Base-by-base conservation (phyloP, 2,797 vertebrate species). In the Protosalanx chinensis region DNA sequence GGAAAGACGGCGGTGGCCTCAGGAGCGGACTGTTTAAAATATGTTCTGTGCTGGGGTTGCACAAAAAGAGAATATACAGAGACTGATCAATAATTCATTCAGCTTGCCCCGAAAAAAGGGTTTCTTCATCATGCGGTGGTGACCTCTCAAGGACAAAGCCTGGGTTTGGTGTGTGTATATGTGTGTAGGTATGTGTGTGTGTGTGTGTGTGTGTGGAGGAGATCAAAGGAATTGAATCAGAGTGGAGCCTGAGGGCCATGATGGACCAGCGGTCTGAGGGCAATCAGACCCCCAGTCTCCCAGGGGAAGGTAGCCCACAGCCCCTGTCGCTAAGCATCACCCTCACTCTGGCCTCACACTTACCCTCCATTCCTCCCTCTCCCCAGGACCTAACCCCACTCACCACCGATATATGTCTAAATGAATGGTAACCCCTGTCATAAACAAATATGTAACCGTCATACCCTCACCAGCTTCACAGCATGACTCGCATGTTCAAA, bases 211-310 rank as follows among this genome's bases (percentile, higher is more conserved):
- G 23, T 49, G 29, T 33, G 67, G 46, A 2, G 51, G 18, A 72
- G 70, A 68, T 72, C 71, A 73, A 68, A 68, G 56, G 49, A 73
- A 82, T 73, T 78, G 59, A 75, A 77, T 83, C 70, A 71, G 75
- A 30, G 33, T 66, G 33, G 20, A 53, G 66, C 70, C 58, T 33
- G 7, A 8, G 57, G 71, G 41, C 66, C 18, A 20, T 46, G 18
- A 16, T 7, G 60, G 67, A 61, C 33, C 67, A 32, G 29, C 68
- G 57, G 70, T 74, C 74, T 64, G 18, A 12, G 63, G 63, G 41
- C 60, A 79, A 79, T 78, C 70, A 76, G 58, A 64, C 67, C 30
- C 27, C 10, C 3, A 16, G 5, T 23, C 7, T n/a, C 71, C 58
- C 30, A 29, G 37, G 16, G 56, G 51, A 49, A 56, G 67, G 35